These are phyloP conservation scores for Seira ritae DNA, from an alignment of 2,888 invertebrate species.

Conservation along the genomic window DNA sequence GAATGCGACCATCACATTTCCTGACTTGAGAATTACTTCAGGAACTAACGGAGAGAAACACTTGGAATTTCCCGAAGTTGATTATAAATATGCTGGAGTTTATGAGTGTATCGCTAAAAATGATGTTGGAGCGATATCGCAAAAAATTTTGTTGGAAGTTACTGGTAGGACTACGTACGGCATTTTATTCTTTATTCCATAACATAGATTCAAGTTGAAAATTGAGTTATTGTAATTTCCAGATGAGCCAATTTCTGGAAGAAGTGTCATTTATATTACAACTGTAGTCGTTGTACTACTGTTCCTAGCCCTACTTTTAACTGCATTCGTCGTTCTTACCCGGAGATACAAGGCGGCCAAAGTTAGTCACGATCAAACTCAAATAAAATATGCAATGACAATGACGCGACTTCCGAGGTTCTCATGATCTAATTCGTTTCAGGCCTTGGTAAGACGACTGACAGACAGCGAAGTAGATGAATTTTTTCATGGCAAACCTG, in stretches of 20 bases:
- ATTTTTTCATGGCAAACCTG: slow-evolving; percentile 55
- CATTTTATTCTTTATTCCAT: too few relatives aligned
- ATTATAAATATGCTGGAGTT: neutral
- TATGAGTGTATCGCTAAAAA: slow-evolving; percentile 25
- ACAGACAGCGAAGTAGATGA: slow-evolving; percentile 59
- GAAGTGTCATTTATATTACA: slow-evolving; percentile 21
- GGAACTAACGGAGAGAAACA: slow-evolving; percentile 46
- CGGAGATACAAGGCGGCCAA: slow-evolving; percentile 40
- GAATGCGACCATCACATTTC: neutral
- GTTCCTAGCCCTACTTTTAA: slow-evolving; percentile 13
- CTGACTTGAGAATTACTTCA: slow-evolving; percentile 29
- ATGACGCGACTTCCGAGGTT: neutral
- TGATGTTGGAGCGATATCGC: neutral
- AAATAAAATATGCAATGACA: too few relatives aligned
- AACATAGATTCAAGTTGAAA: too few relatives aligned
- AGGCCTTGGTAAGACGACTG: slow-evolving; percentile 43
- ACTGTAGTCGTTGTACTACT: slow-evolving; percentile 31
- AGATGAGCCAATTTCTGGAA: slow-evolving; percentile 35
- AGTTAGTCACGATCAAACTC: slow-evolving; percentile 9
- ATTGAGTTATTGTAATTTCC: neutral
- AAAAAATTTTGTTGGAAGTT: slow-evolving; percentile 10
- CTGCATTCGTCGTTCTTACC: slow-evolving; percentile 26
- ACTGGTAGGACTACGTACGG: too few relatives aligned
- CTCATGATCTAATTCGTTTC: neutral
- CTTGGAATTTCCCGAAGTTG: slow-evolving; percentile 46